Conservation (phyloP, 1,140 invertebrate genomes). For the Drosophila kohkoa region DNA sequence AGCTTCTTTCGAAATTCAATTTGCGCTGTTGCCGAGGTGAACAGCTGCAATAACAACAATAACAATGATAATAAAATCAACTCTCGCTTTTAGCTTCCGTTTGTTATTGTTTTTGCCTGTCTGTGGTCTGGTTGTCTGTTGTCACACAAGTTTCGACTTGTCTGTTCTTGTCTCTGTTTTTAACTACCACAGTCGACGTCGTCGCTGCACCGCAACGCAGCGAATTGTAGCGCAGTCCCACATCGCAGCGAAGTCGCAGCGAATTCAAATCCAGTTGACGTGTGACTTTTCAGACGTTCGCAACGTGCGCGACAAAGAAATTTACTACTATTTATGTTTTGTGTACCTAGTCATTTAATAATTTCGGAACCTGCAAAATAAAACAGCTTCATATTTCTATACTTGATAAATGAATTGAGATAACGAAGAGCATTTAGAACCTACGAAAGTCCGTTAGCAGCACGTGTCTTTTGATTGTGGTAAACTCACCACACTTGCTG, state of each 20-base stretch:
- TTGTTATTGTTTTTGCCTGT: constrained; percentile 35
- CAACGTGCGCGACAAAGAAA: constrained; percentile 19
- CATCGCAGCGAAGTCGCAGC: constrained; percentile 22
- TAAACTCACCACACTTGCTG: constrained; percentile 33
- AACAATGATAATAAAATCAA: constrained; percentile 26
- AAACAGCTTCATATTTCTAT: not conserved
- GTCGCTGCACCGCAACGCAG: constrained; percentile 23
- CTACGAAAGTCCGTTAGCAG: not conserved
- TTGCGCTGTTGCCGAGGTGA: constrained; percentile 38
- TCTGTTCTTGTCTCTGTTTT: constrained; percentile 41
- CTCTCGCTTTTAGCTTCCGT: constrained; percentile 50
- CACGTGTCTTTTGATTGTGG: constrained; percentile 16
- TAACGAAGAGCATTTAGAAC: not conserved
- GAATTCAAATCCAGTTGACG: constrained; percentile 60
- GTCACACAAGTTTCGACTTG: constrained; percentile 34
- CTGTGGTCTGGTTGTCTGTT: constrained; percentile 4
- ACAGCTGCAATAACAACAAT: constrained; percentile 12
- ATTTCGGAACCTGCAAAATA: not conserved
- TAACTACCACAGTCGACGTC: constrained; percentile 18
- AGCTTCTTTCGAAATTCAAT: constrained; percentile 7
- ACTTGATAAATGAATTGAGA: not conserved
- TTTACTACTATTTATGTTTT: not conserved
- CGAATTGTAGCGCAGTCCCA: not conserved
- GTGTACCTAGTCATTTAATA: not conserved
- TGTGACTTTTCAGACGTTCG: constrained; percentile 61